Base-by-base conservation (phyloP, 2,113 vertebrate species). In the Colaptes auratus region DNA sequence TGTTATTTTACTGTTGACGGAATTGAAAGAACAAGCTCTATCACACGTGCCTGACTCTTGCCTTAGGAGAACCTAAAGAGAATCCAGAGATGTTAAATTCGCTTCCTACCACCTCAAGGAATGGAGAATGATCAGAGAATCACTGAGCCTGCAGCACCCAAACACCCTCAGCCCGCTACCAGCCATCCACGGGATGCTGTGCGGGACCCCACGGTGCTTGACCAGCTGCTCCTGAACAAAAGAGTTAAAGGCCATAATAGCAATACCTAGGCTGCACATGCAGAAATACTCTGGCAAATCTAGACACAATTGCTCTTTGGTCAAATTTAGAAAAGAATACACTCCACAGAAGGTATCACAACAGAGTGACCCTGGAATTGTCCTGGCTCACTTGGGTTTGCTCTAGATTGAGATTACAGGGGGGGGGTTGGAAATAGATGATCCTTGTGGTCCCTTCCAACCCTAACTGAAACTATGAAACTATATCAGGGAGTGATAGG, bases 191-290 rank as follows among this genome's bases (percentile, higher is more conserved):
- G 1, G 5, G 30, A 63, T 17, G 63, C 33, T 64, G 72, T 2
- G 1, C 1, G 0, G 53, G 16, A 70, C 25, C 19, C 39, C 79
- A 42, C 12, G 24, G 56, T 8, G 7, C 1, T 1, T 30, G 33
- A 50, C 21, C 63, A 36, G 15, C 65, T 84, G 42, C 46, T 71
- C 27, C 36, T 70, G 59, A 55, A 63, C 27, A 23, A 33, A 61
- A 69, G 0, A 4, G 0, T 36, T 31, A 23, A 69, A 85, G 33
- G 35, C 35, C 35, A 8, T 5, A 12, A 46, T 16, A 15, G 11
- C 27, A 50, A 7, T 19, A 21, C 15, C 17, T 7, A 6, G 42
- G 24, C n/a, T 88, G n/a, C 60, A 90, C 83, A 93, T 31, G 60
- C 75, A 86, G 83, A 70, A 88, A 30, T 10, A 33, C n/a, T 33